Conservation (phyloP, 2,888 invertebrate species). For the Epiperipatus broadwayi region DNA sequence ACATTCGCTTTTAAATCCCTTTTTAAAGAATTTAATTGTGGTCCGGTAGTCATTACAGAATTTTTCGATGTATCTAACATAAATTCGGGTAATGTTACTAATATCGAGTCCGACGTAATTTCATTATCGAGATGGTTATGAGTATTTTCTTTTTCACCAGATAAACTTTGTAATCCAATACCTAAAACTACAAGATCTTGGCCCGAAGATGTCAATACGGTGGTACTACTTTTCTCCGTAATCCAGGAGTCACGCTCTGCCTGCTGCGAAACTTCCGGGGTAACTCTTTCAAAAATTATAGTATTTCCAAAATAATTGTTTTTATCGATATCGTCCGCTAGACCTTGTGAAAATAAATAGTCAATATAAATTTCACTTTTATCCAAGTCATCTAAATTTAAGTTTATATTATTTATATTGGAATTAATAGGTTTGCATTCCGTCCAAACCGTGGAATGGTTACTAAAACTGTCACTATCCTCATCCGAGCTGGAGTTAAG, state of each 20-base stretch:
- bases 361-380: constrained; percentile 21
- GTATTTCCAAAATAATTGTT: no score
- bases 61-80: no score
- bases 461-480: constrained; percentile 16
- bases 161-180: constrained; percentile 23
- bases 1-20: not conserved
- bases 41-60: not conserved
- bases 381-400: no score
- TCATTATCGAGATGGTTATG: constrained; percentile 5
- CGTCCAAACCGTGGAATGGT: constrained; percentile 8
- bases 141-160: not conserved
- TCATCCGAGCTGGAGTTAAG: constrained; percentile 26
- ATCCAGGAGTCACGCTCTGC: no score
- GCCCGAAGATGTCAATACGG: constrained; percentile 11
- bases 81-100: no score
- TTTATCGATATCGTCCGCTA: constrained; percentile 22
- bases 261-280: no score
- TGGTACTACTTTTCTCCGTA: constrained; percentile 8
- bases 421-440: no score
- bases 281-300: no score
- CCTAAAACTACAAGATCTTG: constrained; percentile 26
- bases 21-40: not conserved
- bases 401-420: no score
- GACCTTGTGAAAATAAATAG: constrained; percentile 23
- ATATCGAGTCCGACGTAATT: no score